Percentiles rank a stretch among this genome's conserved stretches.
phyloP scores from a whole-genome alignment of 2,113 vertebrate species.

The Crotalus horridus region DNA sequence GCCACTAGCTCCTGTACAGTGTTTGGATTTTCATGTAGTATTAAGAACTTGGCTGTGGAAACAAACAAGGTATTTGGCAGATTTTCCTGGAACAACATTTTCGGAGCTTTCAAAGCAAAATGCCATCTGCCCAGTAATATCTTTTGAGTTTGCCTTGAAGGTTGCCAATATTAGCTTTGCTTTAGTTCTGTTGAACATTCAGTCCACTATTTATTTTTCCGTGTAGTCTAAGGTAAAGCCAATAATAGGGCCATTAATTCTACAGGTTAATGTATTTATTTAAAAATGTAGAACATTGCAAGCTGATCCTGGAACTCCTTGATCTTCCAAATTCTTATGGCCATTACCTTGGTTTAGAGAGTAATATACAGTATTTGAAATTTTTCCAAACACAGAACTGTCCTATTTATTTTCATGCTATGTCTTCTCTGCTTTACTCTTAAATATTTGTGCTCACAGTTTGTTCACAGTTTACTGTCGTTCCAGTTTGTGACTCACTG shows the following conservation, averaged over 20 bases:
- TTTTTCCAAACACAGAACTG: neutral
- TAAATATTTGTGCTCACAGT: neutral
- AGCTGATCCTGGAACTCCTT: neutral
- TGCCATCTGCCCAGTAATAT: neutral
- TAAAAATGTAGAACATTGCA: neutral
- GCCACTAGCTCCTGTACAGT: neutral
- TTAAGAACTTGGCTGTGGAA: neutral
- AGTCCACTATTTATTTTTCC: neutral
- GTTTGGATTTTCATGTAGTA: neutral
- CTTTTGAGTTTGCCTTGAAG: neutral
- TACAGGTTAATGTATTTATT: neutral
- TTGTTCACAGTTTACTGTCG: neutral
- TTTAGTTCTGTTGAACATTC: neutral
- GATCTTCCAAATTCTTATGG: neutral
- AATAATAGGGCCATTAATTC: neutral
- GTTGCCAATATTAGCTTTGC: neutral
- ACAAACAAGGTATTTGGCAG: neutral
- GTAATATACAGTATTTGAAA: neutral
- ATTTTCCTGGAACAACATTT: neutral
- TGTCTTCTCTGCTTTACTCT: neutral
- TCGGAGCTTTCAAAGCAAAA: neutral
- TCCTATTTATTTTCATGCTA: neutral
- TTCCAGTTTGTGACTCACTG: neutral
- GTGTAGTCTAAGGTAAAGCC: neutral
- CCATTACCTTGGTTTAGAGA: accelerated